These are phyloP conservation scores for Enteromius thamalakanensis DNA, from an alignment of 2,797 vertebrate species.

Conservation along the genomic window DNA sequence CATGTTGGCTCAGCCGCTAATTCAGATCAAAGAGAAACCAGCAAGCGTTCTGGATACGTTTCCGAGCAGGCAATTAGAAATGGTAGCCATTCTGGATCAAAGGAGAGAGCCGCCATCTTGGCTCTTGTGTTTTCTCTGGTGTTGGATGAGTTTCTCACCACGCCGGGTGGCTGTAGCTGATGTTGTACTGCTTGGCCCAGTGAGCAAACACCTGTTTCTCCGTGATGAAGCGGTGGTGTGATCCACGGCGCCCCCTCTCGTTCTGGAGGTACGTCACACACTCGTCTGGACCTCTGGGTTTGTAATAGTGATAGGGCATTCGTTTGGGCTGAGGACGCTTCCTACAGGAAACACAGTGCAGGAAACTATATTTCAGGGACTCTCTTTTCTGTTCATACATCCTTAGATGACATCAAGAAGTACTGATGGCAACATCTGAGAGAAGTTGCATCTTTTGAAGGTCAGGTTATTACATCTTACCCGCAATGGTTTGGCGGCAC, in stretches of 20 bases:
- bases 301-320: conserved; percentile 97
- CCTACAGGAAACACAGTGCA: conserved; percentile 61
- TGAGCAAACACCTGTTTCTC: conserved; percentile 95
- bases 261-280: conserved; percentile 92
- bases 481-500: conserved; percentile 91
- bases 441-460: neutral
- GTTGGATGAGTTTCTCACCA: conserved; percentile 75
- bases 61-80: neutral
- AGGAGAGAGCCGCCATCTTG: neutral
- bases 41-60: conserved; percentile 1
- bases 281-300: conserved; percentile 90
- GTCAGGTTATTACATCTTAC: conserved; percentile 72
- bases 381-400: neutral
- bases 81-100: conserved; percentile 35
- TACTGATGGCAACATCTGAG: neutral
- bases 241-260: conserved; percentile 85
- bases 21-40: conserved; percentile 4
- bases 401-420: neutral
- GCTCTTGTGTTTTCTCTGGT: neutral
- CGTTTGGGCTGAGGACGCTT: conserved; percentile 78
- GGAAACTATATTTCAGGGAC: neutral
- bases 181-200: conserved; percentile 94
- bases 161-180: conserved; percentile 88
- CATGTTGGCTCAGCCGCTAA: conserved; percentile 17
- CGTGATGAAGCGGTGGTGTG: conserved; percentile 97